Evolutionary conservation across 1,140 invertebrate species (phyloP), one percentile per base, ranked within the genome.

Genomic region (Atta colombica): DNA sequence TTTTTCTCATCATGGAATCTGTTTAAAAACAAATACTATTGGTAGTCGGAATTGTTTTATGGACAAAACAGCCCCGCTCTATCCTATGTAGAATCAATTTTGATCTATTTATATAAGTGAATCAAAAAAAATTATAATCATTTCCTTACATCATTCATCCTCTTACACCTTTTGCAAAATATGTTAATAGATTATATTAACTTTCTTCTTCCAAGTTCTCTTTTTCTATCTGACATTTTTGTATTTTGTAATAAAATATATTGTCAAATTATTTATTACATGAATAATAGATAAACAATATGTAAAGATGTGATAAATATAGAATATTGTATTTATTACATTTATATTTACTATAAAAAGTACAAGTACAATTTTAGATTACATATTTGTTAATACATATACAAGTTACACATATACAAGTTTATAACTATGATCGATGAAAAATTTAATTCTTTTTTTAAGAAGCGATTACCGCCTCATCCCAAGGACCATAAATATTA

Each of bases 401-500:
- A 25, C 25, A 25, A 25, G 25, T 25, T 18, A 51, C 10, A 69
- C 49, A 18, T 39, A 21, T 84, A 77, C 39, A 84, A 63, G 25
- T 74, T 72, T 68, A 80, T 53, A 68, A 60, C 3, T 25, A 35
- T 18, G 7, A 35, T 51, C 0, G 7, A 80, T 35, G 49, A 28
- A 7, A 72, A 72, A 72, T 66, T 14, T 7, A 18, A 31, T 49
- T 28, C 3, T 35, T 75, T 68, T 66, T 68, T 66, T 88, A 94
- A 39, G 93, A 92, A 77, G 92, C 90, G 84, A 96, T 95, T 16
- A 98, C 96, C 60, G 98, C 98, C 94, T 99, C 98, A 95, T 99
- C 99, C 98, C 99, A 99, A 6, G 98, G 98, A 1, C 99, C 99
- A 95, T 99, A 98, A 90, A 99, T 99, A 94, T 99, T 99, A 94